Evolutionary conservation across 1,140 invertebrate genomes (phyloP).

Genomic region (Sitophilus oryzae): DNA sequence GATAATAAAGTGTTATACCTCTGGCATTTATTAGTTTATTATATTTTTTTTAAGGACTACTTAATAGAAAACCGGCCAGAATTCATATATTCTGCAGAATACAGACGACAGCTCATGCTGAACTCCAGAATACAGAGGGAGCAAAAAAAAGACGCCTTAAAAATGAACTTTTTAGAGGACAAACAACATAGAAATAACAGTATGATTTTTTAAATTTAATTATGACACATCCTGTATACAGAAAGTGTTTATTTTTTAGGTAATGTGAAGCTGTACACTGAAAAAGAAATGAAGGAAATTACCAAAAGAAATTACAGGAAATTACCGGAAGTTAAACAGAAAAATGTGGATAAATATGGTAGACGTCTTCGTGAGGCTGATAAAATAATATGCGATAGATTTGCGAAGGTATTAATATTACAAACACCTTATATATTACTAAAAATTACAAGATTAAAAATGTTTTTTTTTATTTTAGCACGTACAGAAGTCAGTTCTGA

Average conservation of each 20-base stretch:
- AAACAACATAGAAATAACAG: not conserved
- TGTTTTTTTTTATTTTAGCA: slow-evolving; percentile 34
- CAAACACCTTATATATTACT: not conserved
- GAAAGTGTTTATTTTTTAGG: slow-evolving; percentile 17
- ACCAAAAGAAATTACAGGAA: slow-evolving; percentile 39
- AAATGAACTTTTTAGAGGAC: slow-evolving; percentile 31
- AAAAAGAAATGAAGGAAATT: slow-evolving; percentile 38
- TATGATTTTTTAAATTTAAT: not conserved
- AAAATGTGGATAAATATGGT: slow-evolving; percentile 25
- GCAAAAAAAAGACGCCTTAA: slow-evolving; percentile 30
- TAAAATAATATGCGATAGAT: slow-evolving; percentile 36
- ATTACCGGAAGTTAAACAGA: slow-evolving; percentile 38
- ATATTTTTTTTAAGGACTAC: slow-evolving; percentile 34
- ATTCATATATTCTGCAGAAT: slow-evolving; percentile 37
- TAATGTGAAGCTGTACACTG: slow-evolving; percentile 33
- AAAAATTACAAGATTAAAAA: too few relatives aligned
- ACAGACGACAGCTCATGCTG: slow-evolving; percentile 32
- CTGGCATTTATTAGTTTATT: too few relatives aligned
- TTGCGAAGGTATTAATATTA: slow-evolving; percentile 35
- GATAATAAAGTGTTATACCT: too few relatives aligned
- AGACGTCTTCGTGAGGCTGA: slow-evolving; percentile 33
- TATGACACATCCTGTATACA: not conserved
- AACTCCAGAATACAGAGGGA: slow-evolving; percentile 34
- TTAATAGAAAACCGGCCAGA: slow-evolving; percentile 35
- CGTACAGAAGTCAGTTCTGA: slow-evolving; percentile 33